Evolutionary conservation across 2,888 invertebrate genomes (phyloP).

Genomic region (Acrobasis suavella): DNA sequence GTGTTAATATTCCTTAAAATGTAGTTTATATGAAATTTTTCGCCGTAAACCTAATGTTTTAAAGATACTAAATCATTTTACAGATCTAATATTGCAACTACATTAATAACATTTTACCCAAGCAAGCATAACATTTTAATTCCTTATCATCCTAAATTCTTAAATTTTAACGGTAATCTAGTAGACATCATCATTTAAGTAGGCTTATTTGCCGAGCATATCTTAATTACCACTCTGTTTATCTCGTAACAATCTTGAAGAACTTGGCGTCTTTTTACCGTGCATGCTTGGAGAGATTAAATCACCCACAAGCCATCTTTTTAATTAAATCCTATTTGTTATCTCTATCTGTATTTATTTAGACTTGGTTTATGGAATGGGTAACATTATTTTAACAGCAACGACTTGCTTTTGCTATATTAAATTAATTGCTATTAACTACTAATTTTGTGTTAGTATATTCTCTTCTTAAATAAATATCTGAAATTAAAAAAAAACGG

Average conservation of each 20-base stretch:
- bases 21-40: no score
- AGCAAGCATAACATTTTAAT: conserved; percentile 5
- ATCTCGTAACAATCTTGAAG: conserved; percentile 25
- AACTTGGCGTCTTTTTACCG: conserved; percentile 30
- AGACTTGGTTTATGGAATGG: conserved; percentile 21
- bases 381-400: background rate
- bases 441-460: no score
- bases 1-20: no score
- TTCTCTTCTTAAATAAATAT: no score
- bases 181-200: conserved; percentile 15
- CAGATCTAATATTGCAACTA: background rate
- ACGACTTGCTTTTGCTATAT: background rate
- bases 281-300: conserved; percentile 31
- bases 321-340: conserved; percentile 43
- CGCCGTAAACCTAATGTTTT: background rate
- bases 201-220: conserved; percentile 14
- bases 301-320: conserved; percentile 42
- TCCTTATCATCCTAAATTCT: background rate
- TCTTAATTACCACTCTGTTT: conserved; percentile 7
- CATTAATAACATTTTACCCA: background rate
- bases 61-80: background rate
- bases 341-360: conserved; percentile 33
- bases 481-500: no score
- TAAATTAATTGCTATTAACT: background rate
- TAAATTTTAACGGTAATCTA: background rate